Conservation (phyloP, 2,113 vertebrate genomes). For the Nansenia antarctica region DNA sequence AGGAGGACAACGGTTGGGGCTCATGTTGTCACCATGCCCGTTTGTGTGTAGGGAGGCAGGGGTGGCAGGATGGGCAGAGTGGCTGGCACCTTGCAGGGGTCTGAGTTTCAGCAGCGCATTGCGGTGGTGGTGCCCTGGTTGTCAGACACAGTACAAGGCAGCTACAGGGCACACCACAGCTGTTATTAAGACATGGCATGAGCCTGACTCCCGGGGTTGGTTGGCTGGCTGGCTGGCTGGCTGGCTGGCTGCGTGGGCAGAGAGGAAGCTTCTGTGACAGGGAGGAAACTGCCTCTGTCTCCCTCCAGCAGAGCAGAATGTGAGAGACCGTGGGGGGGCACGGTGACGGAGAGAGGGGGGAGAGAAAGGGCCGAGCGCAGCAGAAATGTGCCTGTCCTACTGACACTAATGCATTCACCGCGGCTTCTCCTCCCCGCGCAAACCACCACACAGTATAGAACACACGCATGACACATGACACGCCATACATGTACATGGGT, state of each 20-base stretch:
- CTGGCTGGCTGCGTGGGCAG: neutral
- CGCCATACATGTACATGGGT: conserved; percentile 3
- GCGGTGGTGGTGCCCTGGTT: conserved; percentile 18
- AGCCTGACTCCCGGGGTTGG: neutral
- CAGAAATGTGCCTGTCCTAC: conserved; percentile 51
- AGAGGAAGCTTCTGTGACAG: conserved; percentile 15
- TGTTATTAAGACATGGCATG: too few species aligned
- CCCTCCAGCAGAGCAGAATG: conserved; percentile 14
- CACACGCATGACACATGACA: neutral
- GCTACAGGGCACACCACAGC: conserved; percentile 25
- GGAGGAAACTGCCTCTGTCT: conserved; percentile 10
- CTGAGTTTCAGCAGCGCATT: too few species aligned
- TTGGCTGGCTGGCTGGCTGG: neutral
- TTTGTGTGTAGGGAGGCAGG: too few species aligned
- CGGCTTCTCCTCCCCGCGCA: conserved; percentile 34
- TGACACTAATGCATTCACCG: conserved; percentile 57
- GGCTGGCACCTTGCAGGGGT: too few species aligned
- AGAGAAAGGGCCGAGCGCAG: conserved; percentile 36
- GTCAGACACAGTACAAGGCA: too few species aligned
- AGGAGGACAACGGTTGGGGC: neutral
- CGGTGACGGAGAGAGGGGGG: conserved; percentile 41
- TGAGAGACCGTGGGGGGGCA: neutral
- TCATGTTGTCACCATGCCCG: too few species aligned
- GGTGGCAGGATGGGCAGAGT: neutral
- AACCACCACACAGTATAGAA: neutral